Evolutionary conservation across 2,888 invertebrate species (phyloP).

Genomic region (Spicauda simplicius): DNA sequence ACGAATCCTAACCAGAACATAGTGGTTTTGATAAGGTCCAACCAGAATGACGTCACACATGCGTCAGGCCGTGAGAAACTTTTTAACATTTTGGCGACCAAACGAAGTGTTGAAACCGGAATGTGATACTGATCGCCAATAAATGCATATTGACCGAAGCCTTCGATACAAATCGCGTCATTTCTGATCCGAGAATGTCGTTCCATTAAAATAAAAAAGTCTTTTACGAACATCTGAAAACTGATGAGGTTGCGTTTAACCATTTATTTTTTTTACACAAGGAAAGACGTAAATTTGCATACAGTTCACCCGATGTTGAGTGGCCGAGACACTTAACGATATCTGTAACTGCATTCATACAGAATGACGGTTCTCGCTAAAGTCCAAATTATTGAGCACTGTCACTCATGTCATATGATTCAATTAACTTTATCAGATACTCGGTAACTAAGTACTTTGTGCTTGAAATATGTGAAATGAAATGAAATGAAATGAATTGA

Average conservation of each 20-base stretch:
- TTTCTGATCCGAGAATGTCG: not conserved
- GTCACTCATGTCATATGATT: too few species aligned
- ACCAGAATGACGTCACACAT: not conserved
- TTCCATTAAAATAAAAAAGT: not conserved
- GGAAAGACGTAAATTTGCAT: too few species aligned
- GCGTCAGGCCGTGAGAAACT: conserved; percentile 23
- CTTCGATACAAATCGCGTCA: not conserved
- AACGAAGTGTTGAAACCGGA: conserved; percentile 2
- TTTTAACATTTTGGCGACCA: conserved; percentile 14
- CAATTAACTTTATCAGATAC: too few species aligned
- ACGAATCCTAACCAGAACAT: not conserved
- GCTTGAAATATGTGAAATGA: too few species aligned
- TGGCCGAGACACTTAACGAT: too few species aligned
- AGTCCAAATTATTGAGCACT: too few species aligned
- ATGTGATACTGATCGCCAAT: not conserved
- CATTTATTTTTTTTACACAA: too few species aligned
- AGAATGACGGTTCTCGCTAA: too few species aligned
- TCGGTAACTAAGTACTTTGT: too few species aligned
- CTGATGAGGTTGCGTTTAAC: not conserved
- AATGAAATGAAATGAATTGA: too few species aligned
- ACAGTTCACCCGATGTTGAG: too few species aligned
- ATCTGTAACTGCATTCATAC: too few species aligned
- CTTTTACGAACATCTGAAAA: not conserved
- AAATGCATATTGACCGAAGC: not conserved
- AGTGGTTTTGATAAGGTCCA: conserved; percentile 14